phyloP scores from a whole-genome alignment of 2,888 invertebrate genomes.

The Sinhomidia bicolor region DNA sequence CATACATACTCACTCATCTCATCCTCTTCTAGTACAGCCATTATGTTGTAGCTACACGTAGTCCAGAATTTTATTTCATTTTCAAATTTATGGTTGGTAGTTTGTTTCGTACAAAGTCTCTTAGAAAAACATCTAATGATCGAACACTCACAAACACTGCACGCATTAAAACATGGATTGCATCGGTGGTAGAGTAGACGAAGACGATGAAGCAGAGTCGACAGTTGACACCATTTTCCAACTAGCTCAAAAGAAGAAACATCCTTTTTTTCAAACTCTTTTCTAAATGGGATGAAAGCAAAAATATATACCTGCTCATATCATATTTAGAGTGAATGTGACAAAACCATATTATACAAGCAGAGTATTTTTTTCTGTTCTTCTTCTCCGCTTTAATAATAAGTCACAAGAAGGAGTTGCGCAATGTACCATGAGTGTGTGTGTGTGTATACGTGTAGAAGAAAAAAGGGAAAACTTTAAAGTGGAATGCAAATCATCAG shows the following conservation, averaged over 20 bases:
- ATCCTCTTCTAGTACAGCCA: too few relatives aligned
- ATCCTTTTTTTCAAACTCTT: constrained; percentile 30
- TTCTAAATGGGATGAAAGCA: not conserved
- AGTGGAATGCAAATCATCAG: constrained; percentile 27
- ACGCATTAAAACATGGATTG: not conserved
- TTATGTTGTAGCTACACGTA: too few relatives aligned
- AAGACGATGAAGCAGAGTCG: constrained; percentile 10
- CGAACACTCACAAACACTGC: too few relatives aligned
- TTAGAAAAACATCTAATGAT: too few relatives aligned
- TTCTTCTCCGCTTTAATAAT: not conserved
- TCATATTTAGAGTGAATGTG: constrained; percentile 25
- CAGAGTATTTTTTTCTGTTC: not conserved
- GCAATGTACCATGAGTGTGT: not conserved
- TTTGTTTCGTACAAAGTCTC: too few relatives aligned
- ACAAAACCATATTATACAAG: not conserved
- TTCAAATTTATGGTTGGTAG: too few relatives aligned
- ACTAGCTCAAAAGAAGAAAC: constrained; percentile 24
- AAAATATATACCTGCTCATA: too few relatives aligned
- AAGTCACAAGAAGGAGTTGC: not conserved
- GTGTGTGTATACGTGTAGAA: not conserved
- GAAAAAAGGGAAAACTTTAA: not conserved
- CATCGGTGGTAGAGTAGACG: not conserved
- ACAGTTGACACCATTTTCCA: constrained; percentile 30
- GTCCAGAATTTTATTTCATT: too few relatives aligned
- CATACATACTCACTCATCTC: too few relatives aligned